Evolutionary conservation across 2,888 invertebrate genomes (phyloP), one percentile per base, ranked within the genome.

Genomic region (Clusia tigrina): DNA sequence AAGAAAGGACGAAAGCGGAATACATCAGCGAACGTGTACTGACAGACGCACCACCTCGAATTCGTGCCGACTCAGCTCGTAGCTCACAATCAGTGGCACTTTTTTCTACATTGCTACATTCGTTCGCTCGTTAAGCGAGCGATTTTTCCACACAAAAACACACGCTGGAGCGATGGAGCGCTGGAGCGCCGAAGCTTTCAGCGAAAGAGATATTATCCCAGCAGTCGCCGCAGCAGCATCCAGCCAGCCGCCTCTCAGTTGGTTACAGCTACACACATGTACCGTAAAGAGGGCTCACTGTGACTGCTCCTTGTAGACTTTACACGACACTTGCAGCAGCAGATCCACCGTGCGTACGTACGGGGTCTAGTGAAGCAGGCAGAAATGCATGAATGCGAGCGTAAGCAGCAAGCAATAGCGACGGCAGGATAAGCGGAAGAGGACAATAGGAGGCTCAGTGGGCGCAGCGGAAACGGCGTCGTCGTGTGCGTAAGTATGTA

Each of bases 1-100:
- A 48, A 18, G 48, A 20, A 48, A 48, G 48, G 48, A 48, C 48
- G 48, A 48, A 48, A 48, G 22, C 48, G 48, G 48, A 48, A 48
- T 48, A 48, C 18, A 48, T 48, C 48, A 20, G 22, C 22, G 22
- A 18, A 48, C 22, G 48, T 48, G 22, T 48, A 48, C 48, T 22
- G 22, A 48, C 18, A 48, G 22, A 48, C 48, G 22, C 48, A 48
- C 48, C 22, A 48, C 48, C 48, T 48, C 22, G 22, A 18, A 48
- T 9, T 48, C 48, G 22, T 22, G 22, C 18, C 48, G 48, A 12
- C 42, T 32, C 32, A 12, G 42, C n/a, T 42, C 42, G 42, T n/a
- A 12, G 42, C 42, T 42, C 12, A n/a, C 12, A 42, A 6, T 6
- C 42, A 6, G n/a, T 42, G 42, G 42, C 6, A 42, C 9, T 10